These are phyloP conservation scores for Nannoperca australis DNA, from an alignment of 2,797 vertebrate genomes.

Conservation along the genomic window DNA sequence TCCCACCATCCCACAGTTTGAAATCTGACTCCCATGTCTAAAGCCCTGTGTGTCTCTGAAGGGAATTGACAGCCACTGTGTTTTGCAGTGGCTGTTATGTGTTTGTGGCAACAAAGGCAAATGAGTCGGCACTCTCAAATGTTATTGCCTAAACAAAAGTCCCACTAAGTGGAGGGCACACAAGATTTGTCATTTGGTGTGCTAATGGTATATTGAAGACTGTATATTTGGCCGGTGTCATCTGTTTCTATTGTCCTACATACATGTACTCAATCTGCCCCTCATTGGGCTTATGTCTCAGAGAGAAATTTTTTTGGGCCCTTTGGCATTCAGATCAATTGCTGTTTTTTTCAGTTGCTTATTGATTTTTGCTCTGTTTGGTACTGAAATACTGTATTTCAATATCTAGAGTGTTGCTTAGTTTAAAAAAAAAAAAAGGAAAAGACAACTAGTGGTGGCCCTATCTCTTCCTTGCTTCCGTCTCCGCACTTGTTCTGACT, in stretches of 20 bases:
- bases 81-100: conserved; percentile 78
- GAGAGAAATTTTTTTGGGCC: conserved; percentile 63
- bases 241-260: conserved; percentile 57
- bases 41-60: conserved; percentile 65
- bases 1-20: conserved; percentile 71
- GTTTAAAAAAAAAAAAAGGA: conserved; percentile 41
- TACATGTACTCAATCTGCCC: conserved; percentile 63
- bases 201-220: conserved; percentile 67
- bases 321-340: conserved; percentile 78
- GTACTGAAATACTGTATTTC: conserved; percentile 71
- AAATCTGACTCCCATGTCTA: conserved; percentile 78
- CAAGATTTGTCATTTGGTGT: conserved; percentile 59
- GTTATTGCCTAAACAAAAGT: conserved; percentile 80
- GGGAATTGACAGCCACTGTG: conserved; percentile 79
- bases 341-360: conserved; percentile 63
- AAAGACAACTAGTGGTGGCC: neutral
- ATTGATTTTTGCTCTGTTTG: conserved; percentile 76
- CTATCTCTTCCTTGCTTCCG: conserved; percentile 8
- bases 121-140: conserved; percentile 59
- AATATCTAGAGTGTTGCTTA: conserved; percentile 71
- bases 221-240: conserved; percentile 51
- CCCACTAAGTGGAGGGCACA: conserved; percentile 62
- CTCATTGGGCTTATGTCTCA: conserved; percentile 68
- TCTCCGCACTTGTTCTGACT: neutral
- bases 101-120: conserved; percentile 77